Evolutionary conservation across 2,113 vertebrate species (phyloP), one percentile per base, ranked within the genome.

Genomic region (Panthera uncia): DNA sequence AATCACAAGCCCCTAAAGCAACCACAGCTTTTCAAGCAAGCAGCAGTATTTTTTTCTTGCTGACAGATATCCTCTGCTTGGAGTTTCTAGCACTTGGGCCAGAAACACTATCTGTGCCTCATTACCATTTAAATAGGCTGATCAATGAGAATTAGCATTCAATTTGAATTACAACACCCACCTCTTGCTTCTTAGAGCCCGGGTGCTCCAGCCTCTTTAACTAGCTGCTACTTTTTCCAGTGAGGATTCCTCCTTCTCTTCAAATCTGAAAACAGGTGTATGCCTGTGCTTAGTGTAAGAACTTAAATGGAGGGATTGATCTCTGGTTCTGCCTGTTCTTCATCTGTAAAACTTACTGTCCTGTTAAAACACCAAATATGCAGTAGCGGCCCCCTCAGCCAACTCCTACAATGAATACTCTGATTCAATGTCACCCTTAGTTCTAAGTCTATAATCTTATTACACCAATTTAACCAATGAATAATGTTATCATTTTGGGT

Each of bases 41-140:
- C 38, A 89, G 65, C 15, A 38, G 3, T 89, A 74, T 65, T 82
- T 97, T 85, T 94, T 95, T 50, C 86, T 89, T 89, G 31, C 92
- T 96, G 80, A 89, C 87, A 84, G 90, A 69, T 84, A 95, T 4
- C n/a, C 80, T 93, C 81, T 88, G 69, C 61, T 91, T 12, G 65
- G 88, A 94, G 89, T 93, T 97, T 95, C 91, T 95, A 95, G 96
- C 76, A 83, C 87, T 84, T 14, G 16, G 63, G n/a, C 87, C 93
- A 94, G 84, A 93, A 97, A 91, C 85, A 52, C 74, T 93, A 80
- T 94, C 69, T 95, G 88, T 97, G 95, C 94, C 80, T 98, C 96
- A 98, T 98, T 98, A 97, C 95, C 97, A 98, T 98, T 98, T 98
- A 98, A 98, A 98, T 97, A 97, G 96, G 76, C 90, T 96, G 94